Conservation (phyloP, 1,140 invertebrate genomes). For the Drosophila saltans region DNA sequence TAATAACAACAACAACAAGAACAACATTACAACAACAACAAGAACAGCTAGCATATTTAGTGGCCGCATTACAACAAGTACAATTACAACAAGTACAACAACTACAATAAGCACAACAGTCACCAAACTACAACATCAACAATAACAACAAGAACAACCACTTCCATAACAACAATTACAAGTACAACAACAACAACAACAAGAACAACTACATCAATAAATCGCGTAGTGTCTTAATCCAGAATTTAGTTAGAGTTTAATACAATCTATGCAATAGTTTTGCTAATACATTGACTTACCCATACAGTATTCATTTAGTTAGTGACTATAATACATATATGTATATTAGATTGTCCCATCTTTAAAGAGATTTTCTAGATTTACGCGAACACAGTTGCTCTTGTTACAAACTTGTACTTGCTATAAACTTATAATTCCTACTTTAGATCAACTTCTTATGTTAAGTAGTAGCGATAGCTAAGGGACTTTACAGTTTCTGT, state of each 20-base stretch:
- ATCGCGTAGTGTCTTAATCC: constrained; percentile 24
- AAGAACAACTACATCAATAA: constrained; percentile 39
- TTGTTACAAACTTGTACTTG: too few relatives aligned
- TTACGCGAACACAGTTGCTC: too few relatives aligned
- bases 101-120: constrained; percentile 54
- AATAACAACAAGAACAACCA: constrained; percentile 45
- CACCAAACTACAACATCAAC: constrained; percentile 48
- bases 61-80: constrained; percentile 12
- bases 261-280: constrained; percentile 40
- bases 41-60: constrained; percentile 40
- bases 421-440: too few relatives aligned
- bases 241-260: constrained; percentile 28
- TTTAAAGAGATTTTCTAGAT: too few relatives aligned
- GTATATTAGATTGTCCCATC: background rate
- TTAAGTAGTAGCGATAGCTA: too few relatives aligned
- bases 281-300: constrained; percentile 32
- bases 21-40: constrained; percentile 45
- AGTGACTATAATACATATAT: background rate
- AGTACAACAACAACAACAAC: constrained; percentile 52
- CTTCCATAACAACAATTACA: constrained; percentile 46
- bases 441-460: too few relatives aligned
- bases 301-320: constrained; percentile 32
- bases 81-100: constrained; percentile 13
- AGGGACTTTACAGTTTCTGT: too few relatives aligned
- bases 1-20: constrained; percentile 33